Conservation (phyloP, 2,888 invertebrate species). For the Diploptera punctata region DNA sequence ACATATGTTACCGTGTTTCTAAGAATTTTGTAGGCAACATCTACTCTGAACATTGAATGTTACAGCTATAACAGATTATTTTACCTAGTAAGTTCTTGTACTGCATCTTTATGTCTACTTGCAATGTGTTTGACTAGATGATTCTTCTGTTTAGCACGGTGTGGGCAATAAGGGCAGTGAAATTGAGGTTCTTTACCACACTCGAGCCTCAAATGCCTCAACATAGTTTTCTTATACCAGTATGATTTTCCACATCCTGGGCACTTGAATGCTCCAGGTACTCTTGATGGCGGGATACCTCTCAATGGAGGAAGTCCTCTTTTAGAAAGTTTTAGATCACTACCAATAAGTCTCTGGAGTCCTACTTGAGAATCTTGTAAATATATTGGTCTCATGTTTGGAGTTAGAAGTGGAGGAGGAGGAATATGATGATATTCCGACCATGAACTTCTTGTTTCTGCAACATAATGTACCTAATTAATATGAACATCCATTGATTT, state of each 20-base stretch:
- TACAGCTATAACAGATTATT: no score
- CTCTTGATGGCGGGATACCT: conserved; percentile 23
- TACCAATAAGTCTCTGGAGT: background rate
- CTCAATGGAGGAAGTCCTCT: background rate
- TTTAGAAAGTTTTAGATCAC: conserved; percentile 2
- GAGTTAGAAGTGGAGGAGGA: conserved; percentile 7
- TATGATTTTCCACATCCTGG: conserved; percentile 46
- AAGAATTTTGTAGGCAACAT: no score
- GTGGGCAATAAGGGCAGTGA: conserved; percentile 54
- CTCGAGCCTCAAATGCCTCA: conserved; percentile 53
- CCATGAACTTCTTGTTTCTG: conserved; percentile 1
- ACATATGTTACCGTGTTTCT: no score
- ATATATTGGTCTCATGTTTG: background rate
- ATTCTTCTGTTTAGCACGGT: conserved; percentile 45
- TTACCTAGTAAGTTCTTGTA: background rate
- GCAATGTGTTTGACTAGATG: conserved; percentile 41
- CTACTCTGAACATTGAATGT: no score
- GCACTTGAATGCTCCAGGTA: conserved; percentile 26
- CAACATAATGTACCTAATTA: background rate
- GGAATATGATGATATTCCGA: background rate
- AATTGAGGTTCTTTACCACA: conserved; percentile 54
- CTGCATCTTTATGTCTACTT: conserved; percentile 7
- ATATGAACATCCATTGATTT: no score
- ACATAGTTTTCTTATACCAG: conserved; percentile 49
- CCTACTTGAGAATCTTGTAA: background rate